Base-by-base conservation (phyloP, 2,888 invertebrate species). In the Noctua janthe region DNA sequence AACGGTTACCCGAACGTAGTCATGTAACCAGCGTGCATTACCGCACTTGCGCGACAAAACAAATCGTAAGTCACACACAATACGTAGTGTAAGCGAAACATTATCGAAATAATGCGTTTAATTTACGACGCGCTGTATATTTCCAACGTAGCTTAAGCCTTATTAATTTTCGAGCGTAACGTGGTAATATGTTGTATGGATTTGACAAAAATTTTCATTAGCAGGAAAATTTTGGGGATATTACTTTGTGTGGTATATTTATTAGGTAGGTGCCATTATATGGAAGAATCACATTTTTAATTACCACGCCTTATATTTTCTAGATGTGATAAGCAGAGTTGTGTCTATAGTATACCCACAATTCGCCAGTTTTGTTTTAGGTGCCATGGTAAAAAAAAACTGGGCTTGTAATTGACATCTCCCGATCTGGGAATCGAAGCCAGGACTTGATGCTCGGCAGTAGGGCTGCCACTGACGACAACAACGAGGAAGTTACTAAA, bases 91-190 rank as follows among this genome's bases (percentile, higher is more conserved):
- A 85, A 78, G 72, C 83, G 62, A 51, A 76, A 80, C 89, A 89
- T 91, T 92, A 92, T 91, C 91, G 90, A 89, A 91, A 92, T 92
- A 92, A 92, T 91, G 90, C 83, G 90, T 89, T 91, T 91, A 92
- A 95, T 94, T 94, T 94, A 94, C 91, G 90, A 88, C 86, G 17
- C 75, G 87, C 86, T 90, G 91, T 89, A 90, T 90, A 90, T 91
- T 90, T 90, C 89, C 86, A 88, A 88, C 89, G 88, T 84, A 83
- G 89, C 91, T 91, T 90, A 91, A 85, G 76, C 88, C 67, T 78
- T 92, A 92, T 93, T 93, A 93, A 94, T 94, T 92, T 92, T 85
- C 84, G 84, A 74, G 88, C 76, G 74, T 81, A 76, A 74, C 74
- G 69, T 72, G 56, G 74, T 85, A 72, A 67, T 74, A 49, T 72